Evolutionary conservation across 2,113 vertebrate genomes (phyloP), one percentile per base, ranked within the genome.

Genomic region (Cheirogaleus medius): DNA sequence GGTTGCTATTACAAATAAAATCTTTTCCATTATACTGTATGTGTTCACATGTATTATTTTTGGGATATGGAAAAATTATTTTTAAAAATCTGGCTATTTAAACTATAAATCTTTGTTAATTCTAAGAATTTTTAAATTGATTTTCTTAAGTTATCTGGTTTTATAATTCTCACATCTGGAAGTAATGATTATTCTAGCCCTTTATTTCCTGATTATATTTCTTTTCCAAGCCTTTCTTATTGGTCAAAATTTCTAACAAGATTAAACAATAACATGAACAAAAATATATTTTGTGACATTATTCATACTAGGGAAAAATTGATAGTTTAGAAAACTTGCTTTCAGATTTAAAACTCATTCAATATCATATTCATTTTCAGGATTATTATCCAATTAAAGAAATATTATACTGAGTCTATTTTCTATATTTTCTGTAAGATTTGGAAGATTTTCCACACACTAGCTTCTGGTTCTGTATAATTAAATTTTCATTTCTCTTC

Each of bases 271-370:
- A 63, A 63, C 13, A 27, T 13, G 60, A 63, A 63, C 60, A 10
- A 27, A 63, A 27, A 63, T 60, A 29, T 63, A 29, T 63, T 63
- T 63, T 63, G 27, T 63, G 60, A 29, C 60, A 63, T 63, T 63
- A 63, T 11, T 63, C 60, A 63, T 63, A 29, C 25, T 63, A 63
- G 27, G 25, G 27, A 63, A 63, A 29, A 63, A 49, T 29, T 63
- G 60, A 25, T 86, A 21, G 49, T 71, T 37, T 63, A 39, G 64
- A 68, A 87, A 63, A 37, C 4, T 86, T 86, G 15, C 42, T 74
- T 92, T 90, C 27, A 76, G 27, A 84, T 97, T 69, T 68, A 88
- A 94, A 93, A 73, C 32, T 87, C 34, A 78, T 37, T 69, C 84
- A 74, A 60, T 14, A 37, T 87, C 12, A 85, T 58, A n/a, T 91